These are phyloP conservation scores for Scalopus aquaticus DNA, from an alignment of 2,113 vertebrate genomes.

Conservation along the genomic window DNA sequence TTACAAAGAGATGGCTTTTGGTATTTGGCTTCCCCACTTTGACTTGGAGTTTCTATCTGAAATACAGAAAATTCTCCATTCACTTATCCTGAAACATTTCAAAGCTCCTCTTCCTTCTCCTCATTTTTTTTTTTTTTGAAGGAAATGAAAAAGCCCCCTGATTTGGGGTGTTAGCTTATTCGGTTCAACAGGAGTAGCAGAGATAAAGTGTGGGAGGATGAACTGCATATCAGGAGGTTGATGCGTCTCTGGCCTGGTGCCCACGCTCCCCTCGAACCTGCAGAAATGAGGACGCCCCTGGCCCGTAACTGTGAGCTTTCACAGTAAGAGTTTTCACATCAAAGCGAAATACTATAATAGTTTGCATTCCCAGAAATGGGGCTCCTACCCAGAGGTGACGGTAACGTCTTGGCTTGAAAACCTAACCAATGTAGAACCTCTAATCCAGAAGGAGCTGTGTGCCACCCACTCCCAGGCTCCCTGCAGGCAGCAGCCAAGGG, in stretches of 20 bases:
- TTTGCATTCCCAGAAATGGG: background rate
- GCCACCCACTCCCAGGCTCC: background rate
- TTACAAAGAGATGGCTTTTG: background rate
- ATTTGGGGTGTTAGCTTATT: background rate
- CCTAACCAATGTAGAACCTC: background rate
- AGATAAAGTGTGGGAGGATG: background rate
- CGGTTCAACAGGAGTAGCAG: background rate
- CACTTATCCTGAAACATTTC: background rate
- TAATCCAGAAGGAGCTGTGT: background rate
- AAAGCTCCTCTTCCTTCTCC: background rate
- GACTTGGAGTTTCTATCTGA: background rate
- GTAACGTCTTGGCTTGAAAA: background rate
- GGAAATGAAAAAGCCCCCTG: background rate
- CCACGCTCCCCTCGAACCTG: background rate
- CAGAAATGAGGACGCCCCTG: background rate
- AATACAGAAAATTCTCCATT: background rate
- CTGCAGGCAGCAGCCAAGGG: background rate
- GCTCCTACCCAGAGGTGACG: background rate
- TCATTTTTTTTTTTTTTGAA: background rate
- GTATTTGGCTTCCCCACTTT: background rate
- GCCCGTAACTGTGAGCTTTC: background rate
- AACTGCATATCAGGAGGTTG: background rate
- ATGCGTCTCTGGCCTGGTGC: background rate
- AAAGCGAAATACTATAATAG: slow-evolving; percentile 25
- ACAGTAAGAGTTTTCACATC: slow-evolving; percentile 15